These are phyloP conservation scores for Cossypha heuglini DNA, from an alignment of 2,797 vertebrate species.

Conservation along the genomic window DNA sequence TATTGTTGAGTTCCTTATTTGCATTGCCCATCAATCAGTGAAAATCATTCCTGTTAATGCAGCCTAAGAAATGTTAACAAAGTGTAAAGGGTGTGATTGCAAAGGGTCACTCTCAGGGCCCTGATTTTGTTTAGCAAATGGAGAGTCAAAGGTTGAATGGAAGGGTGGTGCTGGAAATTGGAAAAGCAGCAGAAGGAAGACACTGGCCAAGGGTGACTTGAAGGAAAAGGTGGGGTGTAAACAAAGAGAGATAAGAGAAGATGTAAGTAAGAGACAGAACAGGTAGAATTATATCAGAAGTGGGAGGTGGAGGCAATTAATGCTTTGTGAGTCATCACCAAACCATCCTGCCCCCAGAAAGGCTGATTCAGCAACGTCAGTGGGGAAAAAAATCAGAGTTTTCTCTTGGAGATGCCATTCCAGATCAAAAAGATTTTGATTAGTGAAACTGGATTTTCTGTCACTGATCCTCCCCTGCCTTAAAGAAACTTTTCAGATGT, in stretches of 20 bases:
- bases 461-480: not conserved
- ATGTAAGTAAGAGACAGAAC: not conserved
- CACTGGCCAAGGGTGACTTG: not conserved
- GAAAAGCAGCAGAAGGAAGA: not conserved
- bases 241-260: not conserved
- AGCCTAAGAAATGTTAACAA: not conserved
- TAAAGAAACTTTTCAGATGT: not conserved
- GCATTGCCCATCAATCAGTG: not conserved
- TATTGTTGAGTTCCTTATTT: not conserved
- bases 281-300: not conserved
- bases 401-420: not conserved
- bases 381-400: not conserved
- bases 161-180: not conserved
- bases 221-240: not conserved
- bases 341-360: not conserved
- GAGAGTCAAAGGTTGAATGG: not conserved
- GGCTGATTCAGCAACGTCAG: conserved; percentile 6
- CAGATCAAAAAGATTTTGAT: not conserved
- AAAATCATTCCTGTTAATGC: not conserved
- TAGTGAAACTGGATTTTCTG: not conserved
- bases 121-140: not conserved
- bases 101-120: not conserved
- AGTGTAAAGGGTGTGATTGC: not conserved
- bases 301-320: not conserved
- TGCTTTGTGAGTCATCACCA: not conserved